These are phyloP conservation scores for Tanypteryx hageni DNA, from an alignment of 2,888 invertebrate genomes.

Conservation along the genomic window DNA sequence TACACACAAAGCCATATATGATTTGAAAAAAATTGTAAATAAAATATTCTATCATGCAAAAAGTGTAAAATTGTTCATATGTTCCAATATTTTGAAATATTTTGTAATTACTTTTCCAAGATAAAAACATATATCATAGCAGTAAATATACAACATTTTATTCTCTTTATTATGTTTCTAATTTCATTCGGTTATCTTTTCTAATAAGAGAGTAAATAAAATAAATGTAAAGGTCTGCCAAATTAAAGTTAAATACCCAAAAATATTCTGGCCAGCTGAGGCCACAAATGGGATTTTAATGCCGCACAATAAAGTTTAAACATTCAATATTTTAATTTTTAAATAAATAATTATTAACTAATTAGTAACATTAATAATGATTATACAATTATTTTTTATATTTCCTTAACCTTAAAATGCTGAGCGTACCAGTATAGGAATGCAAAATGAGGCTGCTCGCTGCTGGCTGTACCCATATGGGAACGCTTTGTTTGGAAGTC, in stretches of 20 bases:
- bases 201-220: neutral
- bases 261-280: neutral
- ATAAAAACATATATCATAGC: neutral
- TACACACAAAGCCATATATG: neutral
- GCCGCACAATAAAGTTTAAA: too few relatives aligned
- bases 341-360: too few relatives aligned
- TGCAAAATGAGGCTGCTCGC: too few relatives aligned
- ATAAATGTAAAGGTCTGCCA: neutral
- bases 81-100: neutral
- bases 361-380: too few relatives aligned
- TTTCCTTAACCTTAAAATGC: too few relatives aligned
- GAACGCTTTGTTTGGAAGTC: too few relatives aligned
- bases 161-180: neutral
- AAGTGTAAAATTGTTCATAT: neutral
- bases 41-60: neutral
- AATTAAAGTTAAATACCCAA: neutral
- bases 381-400: too few relatives aligned
- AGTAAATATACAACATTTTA: neutral
- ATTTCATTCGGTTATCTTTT: neutral
- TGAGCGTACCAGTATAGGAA: too few relatives aligned
- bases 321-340: too few relatives aligned
- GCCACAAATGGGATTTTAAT: too few relatives aligned
- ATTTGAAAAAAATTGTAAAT: neutral
- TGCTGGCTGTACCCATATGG: too few relatives aligned
- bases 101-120: neutral